Base-by-base conservation (phyloP, 2,113 vertebrate genomes). In the Ammodytes dubius region DNA sequence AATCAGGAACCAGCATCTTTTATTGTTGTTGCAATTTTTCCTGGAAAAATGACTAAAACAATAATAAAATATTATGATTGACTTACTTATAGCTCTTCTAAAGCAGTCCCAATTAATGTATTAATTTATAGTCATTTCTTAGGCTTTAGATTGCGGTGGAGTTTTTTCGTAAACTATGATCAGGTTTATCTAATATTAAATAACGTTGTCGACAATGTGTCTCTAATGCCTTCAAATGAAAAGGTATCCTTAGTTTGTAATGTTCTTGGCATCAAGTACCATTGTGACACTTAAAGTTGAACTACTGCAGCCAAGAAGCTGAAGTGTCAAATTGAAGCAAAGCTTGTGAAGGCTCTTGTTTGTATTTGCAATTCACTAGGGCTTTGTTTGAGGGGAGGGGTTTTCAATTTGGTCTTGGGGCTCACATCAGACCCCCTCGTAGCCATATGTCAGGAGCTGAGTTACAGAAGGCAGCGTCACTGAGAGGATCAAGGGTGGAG, bases 331-430 rank as follows among this genome's bases (percentile, higher is more conserved):
- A 82, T 5, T 46, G 35, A 65, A 52, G 46, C 45, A 14, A n/a
- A 53, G 45, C 61, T 65, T 78, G 27, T 57, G 46, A 77, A 87
- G 39, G 56, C 50, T 83, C 7, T 17, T 84, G 79, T 77, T 83
- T 50, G 53, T 85, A 86, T 92, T 89, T 93, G 80, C 90, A 87
- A 80, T 47, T 84, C 74, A 64, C 65, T 79, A 27, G 59, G 82
- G 39, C 46, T 89, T 89, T 90, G 90, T 81, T 89, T 86, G 58
- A 78, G 17, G 2, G 27, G 64, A 73, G 39, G 27, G 53, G n/a
- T 74, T 76, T 52, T 35, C 13, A 19, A 43, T 86, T 79, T 77
- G 50, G 56, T 61, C 69, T 60, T 60, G 42, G 57, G 63, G 58
- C 67, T 76, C 7, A 45, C 58, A 27, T 56, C 58, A 46, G 68